A percentile compares a stretch with the other conserved stretches of the same genome.
Evolutionary conservation across 1,140 invertebrate genomes (phyloP).

Genomic region (Euwallacea similis): DNA sequence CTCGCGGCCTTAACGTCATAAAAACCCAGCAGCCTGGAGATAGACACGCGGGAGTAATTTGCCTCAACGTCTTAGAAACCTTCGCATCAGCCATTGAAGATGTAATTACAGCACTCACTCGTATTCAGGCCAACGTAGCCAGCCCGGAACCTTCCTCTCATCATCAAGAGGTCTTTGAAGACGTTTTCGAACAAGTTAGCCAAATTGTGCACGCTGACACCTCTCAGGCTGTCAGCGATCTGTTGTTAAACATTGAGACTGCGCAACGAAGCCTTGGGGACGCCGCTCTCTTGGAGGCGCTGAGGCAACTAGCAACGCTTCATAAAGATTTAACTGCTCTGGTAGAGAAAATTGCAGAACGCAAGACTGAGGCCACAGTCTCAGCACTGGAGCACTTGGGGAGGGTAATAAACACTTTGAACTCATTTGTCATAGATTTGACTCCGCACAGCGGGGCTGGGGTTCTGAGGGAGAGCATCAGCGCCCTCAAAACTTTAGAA

Average conservation of each 20-base stretch:
- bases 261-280: slow-evolving; percentile 45
- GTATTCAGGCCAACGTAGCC: slow-evolving; percentile 30
- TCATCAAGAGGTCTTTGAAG: slow-evolving; percentile 44
- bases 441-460: slow-evolving; percentile 41
- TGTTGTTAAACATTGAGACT: slow-evolving; percentile 49
- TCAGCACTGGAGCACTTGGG: slow-evolving; percentile 47
- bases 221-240: slow-evolving; percentile 45
- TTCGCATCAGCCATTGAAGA: slow-evolving; percentile 57
- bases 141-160: slow-evolving; percentile 9
- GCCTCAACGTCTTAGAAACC: slow-evolving; percentile 55
- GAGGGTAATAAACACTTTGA: slow-evolving; percentile 48
- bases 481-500: slow-evolving; percentile 49
- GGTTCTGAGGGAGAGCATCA: slow-evolving; percentile 49
- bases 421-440: slow-evolving; percentile 47
- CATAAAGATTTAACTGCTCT: slow-evolving; percentile 49
- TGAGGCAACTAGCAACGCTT: slow-evolving; percentile 47
- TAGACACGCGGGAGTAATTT: slow-evolving; percentile 43
- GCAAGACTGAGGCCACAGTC: slow-evolving; percentile 45
- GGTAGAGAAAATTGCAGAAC: slow-evolving; percentile 27
- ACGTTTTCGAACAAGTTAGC: slow-evolving; percentile 51
- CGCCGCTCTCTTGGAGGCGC: slow-evolving; percentile 45
- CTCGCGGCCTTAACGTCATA: slow-evolving; percentile 56
- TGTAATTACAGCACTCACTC: slow-evolving; percentile 53
- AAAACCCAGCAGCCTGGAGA: slow-evolving; percentile 39
- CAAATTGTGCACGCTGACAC: slow-evolving; percentile 49